phyloP scores from a whole-genome alignment of 37 sponge, comb jelly and placozoan genomes.

The Aplysina aerophoba region DNA sequence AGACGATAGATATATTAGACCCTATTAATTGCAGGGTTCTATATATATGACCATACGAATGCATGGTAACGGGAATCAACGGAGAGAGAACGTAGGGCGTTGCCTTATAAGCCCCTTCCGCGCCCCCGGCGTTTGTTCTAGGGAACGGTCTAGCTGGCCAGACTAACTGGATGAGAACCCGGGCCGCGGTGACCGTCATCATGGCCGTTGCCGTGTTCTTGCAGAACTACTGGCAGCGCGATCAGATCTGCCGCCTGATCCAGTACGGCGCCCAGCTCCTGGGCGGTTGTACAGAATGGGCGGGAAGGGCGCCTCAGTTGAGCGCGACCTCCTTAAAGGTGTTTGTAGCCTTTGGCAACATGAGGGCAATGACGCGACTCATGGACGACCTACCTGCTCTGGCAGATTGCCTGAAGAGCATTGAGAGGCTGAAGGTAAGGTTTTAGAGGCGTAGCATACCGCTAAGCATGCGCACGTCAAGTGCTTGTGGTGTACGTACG shows the following conservation, averaged over 20 bases:
- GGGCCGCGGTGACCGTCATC: too few species aligned
- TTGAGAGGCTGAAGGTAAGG: background rate
- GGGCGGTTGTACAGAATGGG: background rate
- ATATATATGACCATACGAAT: too few species aligned
- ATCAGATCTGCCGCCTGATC: conserved; percentile 45
- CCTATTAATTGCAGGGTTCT: too few species aligned
- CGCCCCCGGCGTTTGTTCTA: too few species aligned
- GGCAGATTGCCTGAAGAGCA: background rate
- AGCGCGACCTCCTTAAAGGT: background rate
- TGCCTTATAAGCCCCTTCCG: too few species aligned
- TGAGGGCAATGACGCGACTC: conserved; percentile 50
- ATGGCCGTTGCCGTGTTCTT: conserved; percentile 46
- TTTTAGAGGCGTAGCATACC: background rate
- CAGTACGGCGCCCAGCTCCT: conserved; percentile 45
- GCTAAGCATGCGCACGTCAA: too few species aligned
- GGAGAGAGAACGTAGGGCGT: too few species aligned
- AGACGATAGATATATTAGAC: too few species aligned
- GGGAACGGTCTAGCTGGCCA: too few species aligned
- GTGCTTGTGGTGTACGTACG: too few species aligned
- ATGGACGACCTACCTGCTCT: conserved; percentile 54
- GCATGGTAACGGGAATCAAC: too few species aligned
- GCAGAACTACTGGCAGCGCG: conserved; percentile 62
- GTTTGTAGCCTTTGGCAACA: conserved; percentile 24
- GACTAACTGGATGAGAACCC: too few species aligned
- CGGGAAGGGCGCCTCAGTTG: background rate